Evolutionary conservation across 2,113 vertebrate genomes (phyloP), one percentile per base, ranked within the genome.

Genomic region (Leuciscus idus): DNA sequence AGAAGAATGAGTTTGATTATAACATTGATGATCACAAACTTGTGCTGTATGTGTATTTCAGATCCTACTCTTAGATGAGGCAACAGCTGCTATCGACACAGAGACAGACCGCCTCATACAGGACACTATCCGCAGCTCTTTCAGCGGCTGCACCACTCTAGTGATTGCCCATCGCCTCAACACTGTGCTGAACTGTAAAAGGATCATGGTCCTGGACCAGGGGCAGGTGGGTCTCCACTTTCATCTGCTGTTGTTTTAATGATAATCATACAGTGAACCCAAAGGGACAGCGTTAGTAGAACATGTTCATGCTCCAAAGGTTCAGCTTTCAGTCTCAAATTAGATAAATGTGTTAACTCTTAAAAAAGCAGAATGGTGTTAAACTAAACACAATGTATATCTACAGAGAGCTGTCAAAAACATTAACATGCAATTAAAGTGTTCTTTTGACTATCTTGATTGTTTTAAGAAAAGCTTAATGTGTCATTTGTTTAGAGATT

Each of bases 111-210:
- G 95, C 33, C 94, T 99, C 88, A 96, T 99, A 86, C 98, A 99
- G 86, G 95, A 99, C 90, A 99, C 98, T 57, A 96, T 99, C 91
- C 93, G 96, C 90, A 93, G 95, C 86, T 96, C 96, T 0, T 99
- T 99, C 89, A 93, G 93, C 23, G 95, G 95, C 90, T 99, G 98
- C 93, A 99, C 97, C 85, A 99, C 96, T 90, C 92, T 99, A 81
- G 96, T 99, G 4, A 99, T 99, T 17, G 98, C 98, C 83, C 98
- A 99, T 86, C 96, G 98, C 79, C 94, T 99, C 87, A 97, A 98
- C 89, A 98, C 98, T 0, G 98, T 99, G 52, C 95, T 99, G 88
- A 96, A 95, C 94, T 99, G 96, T 57, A 96, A 96, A 88, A 95
- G 97, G 91, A 96, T 99, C 91, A 97, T 99, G 97, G 98, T 99